Base-by-base conservation (phyloP, 92 coral and sea anemone species). In the Zoanthus sociatus region DNA sequence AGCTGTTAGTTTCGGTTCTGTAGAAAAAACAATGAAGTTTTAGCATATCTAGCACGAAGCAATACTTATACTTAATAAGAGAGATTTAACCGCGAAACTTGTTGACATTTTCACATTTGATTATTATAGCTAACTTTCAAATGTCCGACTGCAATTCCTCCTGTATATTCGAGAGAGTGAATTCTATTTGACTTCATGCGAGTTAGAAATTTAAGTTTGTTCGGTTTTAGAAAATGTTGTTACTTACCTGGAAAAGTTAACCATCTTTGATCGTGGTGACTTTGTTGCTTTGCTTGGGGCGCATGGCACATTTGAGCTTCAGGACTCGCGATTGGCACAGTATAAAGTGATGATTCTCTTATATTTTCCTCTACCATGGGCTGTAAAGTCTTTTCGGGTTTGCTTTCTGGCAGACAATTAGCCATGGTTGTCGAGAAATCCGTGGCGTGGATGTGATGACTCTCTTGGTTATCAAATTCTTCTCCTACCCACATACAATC, bases 401-500 rank as follows among this genome's bases (percentile, higher is more conserved):
- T 71, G 53, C 89, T 84, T 77, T 83, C 94, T 51, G 87, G 75
- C 76, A 18, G 86, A 55, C 64, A 77, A 71, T 84, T 84, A 60
- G 82, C 79, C 87, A 75, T 77, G 71, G 88, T 37, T 67, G 21
- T 79, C 76, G 84, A 83, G 60, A 56, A 63, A 56, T 82, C 90
- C 54, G 72, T 73, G 53, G 50, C 42, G n/a, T 81, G 85, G 51
- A 81, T 42, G 9, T 75, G 37, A 50, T 81, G 85, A 13, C 60
- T 81, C 45, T 81, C 85, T 46, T 78, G 82, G 12, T 91, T 90
- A 37, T 95, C 98, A 63, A 92, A 89, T 33, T 95, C 98, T 55
- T 76, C 96, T 16, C 92, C 96, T 8, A 88, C 89, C 99, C 99
- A 97, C 69, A 94, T 87, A 61, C 90, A 92, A 74, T 97, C 99